These are phyloP conservation scores for Cancer borealis DNA, from an alignment of 2,888 invertebrate species.

Conservation along the genomic window DNA sequence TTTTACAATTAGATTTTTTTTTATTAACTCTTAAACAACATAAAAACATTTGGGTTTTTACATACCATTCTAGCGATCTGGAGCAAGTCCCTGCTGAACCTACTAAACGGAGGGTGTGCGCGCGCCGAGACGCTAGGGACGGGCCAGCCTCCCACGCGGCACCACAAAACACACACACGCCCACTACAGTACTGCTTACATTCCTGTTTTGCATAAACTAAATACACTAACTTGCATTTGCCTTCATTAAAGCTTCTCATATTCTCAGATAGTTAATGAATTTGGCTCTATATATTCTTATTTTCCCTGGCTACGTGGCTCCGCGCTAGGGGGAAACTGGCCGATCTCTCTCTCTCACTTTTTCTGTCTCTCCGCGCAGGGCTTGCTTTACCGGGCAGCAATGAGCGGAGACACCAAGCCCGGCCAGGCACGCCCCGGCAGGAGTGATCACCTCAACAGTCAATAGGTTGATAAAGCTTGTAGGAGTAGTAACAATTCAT, in stretches of 20 bases:
- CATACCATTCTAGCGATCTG: slow-evolving; percentile 63
- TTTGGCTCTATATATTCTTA: not conserved
- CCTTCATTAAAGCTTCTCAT: not conserved
- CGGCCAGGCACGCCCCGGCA: not conserved
- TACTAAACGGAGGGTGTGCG: slow-evolving; percentile 51
- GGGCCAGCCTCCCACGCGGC: not conserved
- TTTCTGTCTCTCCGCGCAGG: not conserved
- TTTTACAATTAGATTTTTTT: slow-evolving; percentile 37
- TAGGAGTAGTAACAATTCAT: slow-evolving; percentile 65
- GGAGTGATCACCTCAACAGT: slow-evolving; percentile 51
- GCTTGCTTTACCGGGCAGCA: not conserved
- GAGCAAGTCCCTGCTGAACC: slow-evolving; percentile 61
- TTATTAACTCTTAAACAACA: slow-evolving; percentile 61
- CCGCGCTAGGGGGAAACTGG: not conserved
- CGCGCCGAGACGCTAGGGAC: slow-evolving; percentile 4
- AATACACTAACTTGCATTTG: not conserved
- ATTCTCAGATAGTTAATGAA: not conserved
- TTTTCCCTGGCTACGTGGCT: not conserved
- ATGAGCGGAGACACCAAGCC: not conserved
- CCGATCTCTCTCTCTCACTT: not conserved
- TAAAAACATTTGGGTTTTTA: slow-evolving; percentile 57
- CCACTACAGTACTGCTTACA: not conserved
- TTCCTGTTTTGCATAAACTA: not conserved
- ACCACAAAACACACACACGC: not conserved
- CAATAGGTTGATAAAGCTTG: slow-evolving; percentile 64